Percentiles rank a stretch among this genome's conserved stretches.
These are phyloP conservation scores for Apostichopus japonicus DNA, from an alignment of 35 echinoderm and acorn worm species.

Conservation along the genomic window DNA sequence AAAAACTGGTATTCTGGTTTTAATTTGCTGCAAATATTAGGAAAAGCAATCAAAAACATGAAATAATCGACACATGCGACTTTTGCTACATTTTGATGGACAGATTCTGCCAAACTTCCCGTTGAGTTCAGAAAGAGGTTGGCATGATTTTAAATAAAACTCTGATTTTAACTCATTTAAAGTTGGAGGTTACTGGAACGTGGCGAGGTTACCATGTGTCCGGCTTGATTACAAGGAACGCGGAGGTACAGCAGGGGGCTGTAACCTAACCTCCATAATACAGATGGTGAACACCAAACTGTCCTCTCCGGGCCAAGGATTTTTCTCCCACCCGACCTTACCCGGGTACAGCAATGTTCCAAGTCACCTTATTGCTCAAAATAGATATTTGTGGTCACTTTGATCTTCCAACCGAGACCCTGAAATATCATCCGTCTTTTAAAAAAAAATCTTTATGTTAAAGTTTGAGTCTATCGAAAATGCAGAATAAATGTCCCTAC, in stretches of 20 bases:
- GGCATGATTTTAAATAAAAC: neutral
- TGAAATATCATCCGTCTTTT: neutral
- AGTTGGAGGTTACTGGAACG: constrained; percentile 29
- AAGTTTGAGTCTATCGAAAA: neutral
- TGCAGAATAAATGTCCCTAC: neutral
- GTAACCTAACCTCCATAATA: constrained; percentile 37
- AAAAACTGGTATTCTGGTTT: neutral
- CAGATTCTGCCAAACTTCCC: neutral
- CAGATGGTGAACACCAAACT: neutral
- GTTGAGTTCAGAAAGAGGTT: neutral
- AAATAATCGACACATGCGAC: neutral
- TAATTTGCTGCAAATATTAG: neutral
- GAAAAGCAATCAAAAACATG: neutral
- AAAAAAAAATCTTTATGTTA: neutral
- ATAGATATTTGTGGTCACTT: constrained; percentile 39
- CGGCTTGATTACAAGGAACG: constrained; percentile 26
- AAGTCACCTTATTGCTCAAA: constrained; percentile 21
- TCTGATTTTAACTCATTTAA: constrained; percentile 24
- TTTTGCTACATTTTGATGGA: constrained; percentile 16
- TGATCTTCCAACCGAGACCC: neutral
- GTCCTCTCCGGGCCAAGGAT: constrained; percentile 34
- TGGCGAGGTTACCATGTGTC: constrained; percentile 41
- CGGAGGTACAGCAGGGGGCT: constrained; percentile 16
- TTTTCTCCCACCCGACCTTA: neutral
- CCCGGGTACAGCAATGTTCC: neutral